These are phyloP conservation scores for Cephonodes hylas DNA, from an alignment of 2,888 invertebrate species.

Conservation along the genomic window DNA sequence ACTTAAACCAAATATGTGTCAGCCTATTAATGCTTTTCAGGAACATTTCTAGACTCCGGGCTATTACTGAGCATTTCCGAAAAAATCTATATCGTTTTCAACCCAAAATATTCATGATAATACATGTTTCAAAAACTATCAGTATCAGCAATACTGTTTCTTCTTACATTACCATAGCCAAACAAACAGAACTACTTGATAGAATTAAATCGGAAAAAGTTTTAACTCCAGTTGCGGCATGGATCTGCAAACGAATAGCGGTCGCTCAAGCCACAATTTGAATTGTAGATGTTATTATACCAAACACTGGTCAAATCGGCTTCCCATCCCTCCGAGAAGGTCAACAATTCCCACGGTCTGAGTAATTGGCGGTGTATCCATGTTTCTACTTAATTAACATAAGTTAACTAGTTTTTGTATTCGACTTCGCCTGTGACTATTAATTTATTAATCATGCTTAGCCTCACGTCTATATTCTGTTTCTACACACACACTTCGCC, in stretches of 20 bases:
- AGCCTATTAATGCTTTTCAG: no score
- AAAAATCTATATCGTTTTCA: no score
- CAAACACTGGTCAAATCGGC: constrained; percentile 25
- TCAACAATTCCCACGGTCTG: constrained; percentile 15
- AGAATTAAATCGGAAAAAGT: constrained; percentile 10
- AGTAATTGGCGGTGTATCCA: constrained; percentile 19
- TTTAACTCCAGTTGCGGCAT: constrained; percentile 13
- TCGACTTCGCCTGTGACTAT: not conserved
- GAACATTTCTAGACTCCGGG: no score
- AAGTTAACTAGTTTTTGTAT: not conserved
- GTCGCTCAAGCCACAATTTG: constrained; percentile 40
- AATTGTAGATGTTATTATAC: constrained; percentile 57
- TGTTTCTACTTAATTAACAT: not conserved
- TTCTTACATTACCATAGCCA: not conserved
- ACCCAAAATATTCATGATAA: no score
- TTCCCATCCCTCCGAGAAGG: constrained; percentile 15
- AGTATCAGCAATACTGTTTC: no score
- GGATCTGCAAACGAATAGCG: constrained; percentile 46
- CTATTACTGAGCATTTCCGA: no score
- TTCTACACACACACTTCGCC: no score
- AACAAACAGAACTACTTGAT: not conserved
- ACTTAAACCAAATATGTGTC: no score
- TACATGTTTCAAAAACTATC: no score
- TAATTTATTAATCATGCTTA: no score
- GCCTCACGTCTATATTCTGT: no score